Evolutionary conservation across 2,797 vertebrate species (phyloP).

Genomic region (Spheniscus humboldti): DNA sequence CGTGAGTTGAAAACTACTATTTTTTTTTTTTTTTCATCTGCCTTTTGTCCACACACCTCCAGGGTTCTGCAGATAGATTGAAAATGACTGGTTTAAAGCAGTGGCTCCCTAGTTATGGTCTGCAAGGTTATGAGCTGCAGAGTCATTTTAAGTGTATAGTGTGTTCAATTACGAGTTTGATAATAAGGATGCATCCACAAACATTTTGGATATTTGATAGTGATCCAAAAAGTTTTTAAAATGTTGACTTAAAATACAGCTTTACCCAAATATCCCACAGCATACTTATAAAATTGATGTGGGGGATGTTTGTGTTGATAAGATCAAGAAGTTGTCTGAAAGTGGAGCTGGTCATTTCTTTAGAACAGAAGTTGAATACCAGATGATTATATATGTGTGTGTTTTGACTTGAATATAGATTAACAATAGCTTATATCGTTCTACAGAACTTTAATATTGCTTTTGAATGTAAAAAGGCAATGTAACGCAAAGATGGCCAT

Average conservation of each 20-base stretch:
- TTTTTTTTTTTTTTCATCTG: background rate
- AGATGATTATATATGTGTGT: background rate
- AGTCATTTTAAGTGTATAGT: background rate
- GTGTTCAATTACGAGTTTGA: background rate
- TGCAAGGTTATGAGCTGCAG: background rate
- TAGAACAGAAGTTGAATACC: background rate
- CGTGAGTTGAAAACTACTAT: background rate
- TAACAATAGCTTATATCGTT: conserved; percentile 29
- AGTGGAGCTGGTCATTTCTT: background rate
- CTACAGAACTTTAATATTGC: conserved; percentile 49
- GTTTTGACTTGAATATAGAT: background rate
- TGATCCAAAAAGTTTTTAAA: background rate
- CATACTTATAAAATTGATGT: background rate
- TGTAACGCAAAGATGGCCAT: conserved; percentile 76
- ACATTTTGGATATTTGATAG: background rate
- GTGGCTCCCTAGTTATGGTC: background rate
- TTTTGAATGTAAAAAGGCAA: conserved; percentile 46
- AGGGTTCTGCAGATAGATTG: background rate
- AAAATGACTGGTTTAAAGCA: background rate
- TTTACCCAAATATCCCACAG: background rate
- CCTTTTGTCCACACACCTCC: background rate
- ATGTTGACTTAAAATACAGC: background rate
- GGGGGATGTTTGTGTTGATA: background rate
- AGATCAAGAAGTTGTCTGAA: background rate
- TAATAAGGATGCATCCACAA: background rate